A percentile compares a stretch with the other conserved stretches of the same genome.
Conservation (phyloP, 2,113 vertebrate genomes). For the Sebastes schlegelii region DNA sequence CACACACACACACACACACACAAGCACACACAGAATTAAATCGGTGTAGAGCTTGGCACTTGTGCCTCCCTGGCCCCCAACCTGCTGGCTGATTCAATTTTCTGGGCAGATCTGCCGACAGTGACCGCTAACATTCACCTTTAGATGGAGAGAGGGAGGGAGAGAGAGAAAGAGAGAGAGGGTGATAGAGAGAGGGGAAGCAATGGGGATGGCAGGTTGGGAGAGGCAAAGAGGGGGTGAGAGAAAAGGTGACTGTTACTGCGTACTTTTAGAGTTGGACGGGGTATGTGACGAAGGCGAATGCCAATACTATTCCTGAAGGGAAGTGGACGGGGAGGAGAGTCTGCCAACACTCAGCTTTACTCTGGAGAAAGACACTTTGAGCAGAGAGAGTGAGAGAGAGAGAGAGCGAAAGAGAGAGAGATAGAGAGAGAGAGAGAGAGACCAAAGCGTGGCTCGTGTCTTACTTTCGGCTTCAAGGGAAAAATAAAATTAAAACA, state of each 20-base stretch:
- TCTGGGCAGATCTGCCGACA: slow-evolving; percentile 72
- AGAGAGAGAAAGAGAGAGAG: not conserved
- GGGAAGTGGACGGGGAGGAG: slow-evolving; percentile 25
- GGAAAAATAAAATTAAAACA: not conserved
- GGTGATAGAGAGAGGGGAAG: not conserved
- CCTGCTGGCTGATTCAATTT: slow-evolving; percentile 81
- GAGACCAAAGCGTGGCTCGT: not conserved
- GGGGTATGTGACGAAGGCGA: slow-evolving; percentile 41
- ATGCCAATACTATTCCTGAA: slow-evolving; percentile 38
- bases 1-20: slow-evolving; percentile 45
- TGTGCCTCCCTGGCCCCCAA: slow-evolving; percentile 71
- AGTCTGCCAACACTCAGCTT: slow-evolving; percentile 34
- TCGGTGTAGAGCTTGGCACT: slow-evolving; percentile 71
- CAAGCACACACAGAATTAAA: slow-evolving; percentile 69
- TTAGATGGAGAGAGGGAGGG: slow-evolving; percentile 42
- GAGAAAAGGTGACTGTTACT: slow-evolving; percentile 55
- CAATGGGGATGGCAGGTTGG: slow-evolving; percentile 36
- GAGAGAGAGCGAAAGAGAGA: slow-evolving; percentile 10
- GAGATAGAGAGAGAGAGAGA: not conserved
- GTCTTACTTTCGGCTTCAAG: not conserved
- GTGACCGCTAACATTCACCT: slow-evolving; percentile 79
- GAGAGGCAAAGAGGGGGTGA: slow-evolving; percentile 47
- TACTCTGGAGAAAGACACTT: slow-evolving; percentile 5
- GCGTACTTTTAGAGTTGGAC: slow-evolving; percentile 42
- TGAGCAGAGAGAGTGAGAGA: not conserved